Conservation (phyloP, 2,888 invertebrate species). For the Leucozona laternaria region DNA sequence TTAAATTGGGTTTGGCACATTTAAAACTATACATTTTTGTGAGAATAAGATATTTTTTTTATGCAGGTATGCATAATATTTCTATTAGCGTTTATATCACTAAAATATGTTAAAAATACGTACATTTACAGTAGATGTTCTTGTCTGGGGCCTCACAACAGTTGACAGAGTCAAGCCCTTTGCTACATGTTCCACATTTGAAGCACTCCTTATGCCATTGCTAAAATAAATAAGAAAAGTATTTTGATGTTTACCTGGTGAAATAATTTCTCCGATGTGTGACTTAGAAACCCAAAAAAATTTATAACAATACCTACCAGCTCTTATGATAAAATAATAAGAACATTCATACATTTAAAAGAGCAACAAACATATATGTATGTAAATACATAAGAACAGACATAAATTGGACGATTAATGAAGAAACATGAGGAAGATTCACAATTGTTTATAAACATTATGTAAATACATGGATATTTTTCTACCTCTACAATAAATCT, state of each 20-base stretch:
- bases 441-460: background rate
- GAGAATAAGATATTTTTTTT: too few relatives aligned
- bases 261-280: background rate
- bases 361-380: background rate
- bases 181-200: constrained; percentile 94
- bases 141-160: constrained; percentile 97
- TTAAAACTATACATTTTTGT: too few relatives aligned
- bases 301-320: background rate
- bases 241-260: background rate
- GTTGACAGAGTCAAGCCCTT: constrained; percentile 94
- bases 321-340: background rate
- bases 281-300: background rate
- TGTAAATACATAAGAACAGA: background rate
- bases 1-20: too few relatives aligned
- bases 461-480: constrained; percentile 7
- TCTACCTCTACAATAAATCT: constrained; percentile 95
- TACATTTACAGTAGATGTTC: constrained; percentile 98
- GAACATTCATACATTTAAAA: background rate
- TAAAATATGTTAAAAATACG: background rate
- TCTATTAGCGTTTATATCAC: background rate
- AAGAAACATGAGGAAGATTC: background rate
- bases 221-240: constrained; percentile 66
- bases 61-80: too few relatives aligned
- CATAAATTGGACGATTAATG: background rate
- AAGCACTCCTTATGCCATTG: constrained; percentile 96